phyloP scores from a whole-genome alignment of 1,140 invertebrate species.

The Fopius arisanus region DNA sequence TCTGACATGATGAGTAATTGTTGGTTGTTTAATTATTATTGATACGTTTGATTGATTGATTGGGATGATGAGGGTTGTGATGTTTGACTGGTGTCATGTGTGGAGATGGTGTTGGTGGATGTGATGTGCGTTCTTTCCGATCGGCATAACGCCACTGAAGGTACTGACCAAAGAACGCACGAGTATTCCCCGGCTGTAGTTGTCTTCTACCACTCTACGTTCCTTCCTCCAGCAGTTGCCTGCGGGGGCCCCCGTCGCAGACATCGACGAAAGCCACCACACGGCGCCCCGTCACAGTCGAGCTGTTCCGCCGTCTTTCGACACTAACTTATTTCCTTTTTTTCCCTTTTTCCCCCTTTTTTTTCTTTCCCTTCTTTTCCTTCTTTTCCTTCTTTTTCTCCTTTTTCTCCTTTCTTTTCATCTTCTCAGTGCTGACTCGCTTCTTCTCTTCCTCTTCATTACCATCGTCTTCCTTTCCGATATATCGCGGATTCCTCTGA shows the following conservation, averaged over 20 bases:
- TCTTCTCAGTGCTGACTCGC: not conserved
- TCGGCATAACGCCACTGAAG: conserved; percentile 29
- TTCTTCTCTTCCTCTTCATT: conserved; percentile 10
- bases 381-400: not conserved
- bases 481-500: not conserved
- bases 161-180: conserved; percentile 26
- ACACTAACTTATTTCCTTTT: conserved; percentile 21
- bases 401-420: not conserved
- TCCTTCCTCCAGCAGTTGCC: conserved; percentile 2
- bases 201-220: conserved; percentile 19
- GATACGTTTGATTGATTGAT: not conserved
- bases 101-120: not conserved
- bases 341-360: not conserved
- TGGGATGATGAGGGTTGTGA: not conserved
- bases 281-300: conserved; percentile 26
- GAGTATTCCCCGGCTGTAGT: not conserved
- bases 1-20: not conserved
- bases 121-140: conserved; percentile 6
- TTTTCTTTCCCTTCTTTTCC: not conserved
- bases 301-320: conserved; percentile 22
- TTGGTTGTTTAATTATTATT: not conserved
- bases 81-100: not conserved
- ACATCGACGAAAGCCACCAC: conserved; percentile 19
- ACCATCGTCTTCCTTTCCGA: not conserved
- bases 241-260: not conserved